Conservation (phyloP, 2,888 invertebrate species). For the Cephus rjabovi region DNA sequence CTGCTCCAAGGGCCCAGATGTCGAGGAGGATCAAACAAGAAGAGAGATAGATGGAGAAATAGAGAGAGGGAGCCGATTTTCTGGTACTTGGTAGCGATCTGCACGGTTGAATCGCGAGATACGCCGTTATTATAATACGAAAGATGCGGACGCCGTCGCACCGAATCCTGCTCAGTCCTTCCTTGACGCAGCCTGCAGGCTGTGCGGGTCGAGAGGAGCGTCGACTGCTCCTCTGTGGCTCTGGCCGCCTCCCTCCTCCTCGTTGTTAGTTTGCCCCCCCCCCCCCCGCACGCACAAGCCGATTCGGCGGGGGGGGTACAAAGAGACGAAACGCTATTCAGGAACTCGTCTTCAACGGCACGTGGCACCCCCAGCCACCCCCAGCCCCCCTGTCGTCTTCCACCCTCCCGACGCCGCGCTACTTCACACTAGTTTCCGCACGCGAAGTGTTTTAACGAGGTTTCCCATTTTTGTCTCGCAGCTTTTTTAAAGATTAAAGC, state of each 20-base stretch:
- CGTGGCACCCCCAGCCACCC: background rate
- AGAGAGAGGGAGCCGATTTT: background rate
- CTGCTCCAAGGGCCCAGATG: too few species aligned
- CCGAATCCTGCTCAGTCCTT: too few species aligned
- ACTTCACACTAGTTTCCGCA: background rate
- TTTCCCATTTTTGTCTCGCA: background rate
- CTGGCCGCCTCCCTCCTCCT: too few species aligned
- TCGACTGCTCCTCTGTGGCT: background rate
- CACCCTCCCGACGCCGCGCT: background rate
- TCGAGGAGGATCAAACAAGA: background rate
- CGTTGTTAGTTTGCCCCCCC: too few species aligned
- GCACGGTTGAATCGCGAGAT: too few species aligned
- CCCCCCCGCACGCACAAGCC: background rate
- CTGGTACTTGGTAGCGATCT: too few species aligned
- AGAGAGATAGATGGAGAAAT: background rate
- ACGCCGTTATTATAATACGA: too few species aligned
- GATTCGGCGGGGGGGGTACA: background rate
- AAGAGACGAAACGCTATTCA: conserved; percentile 7
- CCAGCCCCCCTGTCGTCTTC: background rate
- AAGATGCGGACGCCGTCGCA: too few species aligned
- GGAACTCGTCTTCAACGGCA: background rate
- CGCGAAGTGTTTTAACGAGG: conserved; percentile 1
- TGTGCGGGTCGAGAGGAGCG: background rate
- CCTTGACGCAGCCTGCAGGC: background rate
- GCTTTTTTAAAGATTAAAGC: background rate